Evolutionary conservation across 2,888 invertebrate species (phyloP), one percentile per base, ranked within the genome.

Genomic region (Nasonovia ribisnigri): DNA sequence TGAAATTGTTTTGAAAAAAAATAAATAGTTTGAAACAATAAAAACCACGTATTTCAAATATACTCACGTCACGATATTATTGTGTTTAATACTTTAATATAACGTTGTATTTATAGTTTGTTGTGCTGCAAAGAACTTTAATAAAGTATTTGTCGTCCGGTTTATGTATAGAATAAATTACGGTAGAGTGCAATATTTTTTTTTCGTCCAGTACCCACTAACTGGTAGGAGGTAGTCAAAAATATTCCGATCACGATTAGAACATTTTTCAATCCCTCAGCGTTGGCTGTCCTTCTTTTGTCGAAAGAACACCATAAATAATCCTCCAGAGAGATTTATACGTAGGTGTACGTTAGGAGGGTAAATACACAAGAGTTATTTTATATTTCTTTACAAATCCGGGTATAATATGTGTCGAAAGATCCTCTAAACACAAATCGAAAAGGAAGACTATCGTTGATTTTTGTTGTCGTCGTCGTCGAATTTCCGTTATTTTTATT

Each of bases 231-330:
- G 20, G 90, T 60, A 90, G 91, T 91, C 46, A 57, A 91, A 91
- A 43, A 86, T 86, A 91, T 91, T 91, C 91, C 54, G 43, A 91
- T 91, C 91, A 86, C 91, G 91, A 84, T 57, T 84, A 91, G 84
- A 86, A 86, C 91, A 57, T 91, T 84, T 57, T 91, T 91, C 91
- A 57, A 84, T 84, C 84, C 54, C 84, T 91, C 84, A 13, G 84
- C 29, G 13, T 26, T 36, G 26, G 84, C 43, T n/a, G 54, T 91
- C 46, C 29, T 90, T 89, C 89, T 89, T 91, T 91, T 84, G 91
- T 91, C 91, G 91, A 77, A 84, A 43, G 29, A n/a, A 91, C 91
- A 57, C 84, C 91, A 84, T 57, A 91, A 91, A 91, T 84, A 91
- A 91, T 84, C 43, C 91, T 77, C 91, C 13, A 48, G 67, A 48